Conservation (phyloP, 2,113 vertebrate genomes). For the Atractosteus spatula region DNA sequence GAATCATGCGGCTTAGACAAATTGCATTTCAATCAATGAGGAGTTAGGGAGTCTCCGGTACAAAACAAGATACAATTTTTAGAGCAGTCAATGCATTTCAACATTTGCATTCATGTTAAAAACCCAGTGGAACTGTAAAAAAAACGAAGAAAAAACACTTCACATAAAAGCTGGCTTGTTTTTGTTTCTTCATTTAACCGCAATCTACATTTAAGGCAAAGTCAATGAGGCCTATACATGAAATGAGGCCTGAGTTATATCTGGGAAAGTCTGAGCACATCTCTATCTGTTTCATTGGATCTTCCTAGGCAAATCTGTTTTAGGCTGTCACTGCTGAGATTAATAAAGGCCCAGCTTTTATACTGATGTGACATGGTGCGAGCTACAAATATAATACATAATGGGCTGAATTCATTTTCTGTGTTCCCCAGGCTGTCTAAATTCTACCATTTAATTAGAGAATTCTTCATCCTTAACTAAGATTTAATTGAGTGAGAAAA, state of each 20-base stretch:
- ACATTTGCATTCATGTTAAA: no score
- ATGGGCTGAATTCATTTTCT: slow-evolving; percentile 24
- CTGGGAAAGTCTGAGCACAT: slow-evolving; percentile 1
- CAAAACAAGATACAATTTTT: neutral
- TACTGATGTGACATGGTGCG: slow-evolving; percentile 11
- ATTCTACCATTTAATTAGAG: slow-evolving; percentile 26
- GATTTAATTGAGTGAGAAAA: slow-evolving; percentile 50
- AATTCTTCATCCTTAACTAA: slow-evolving; percentile 27
- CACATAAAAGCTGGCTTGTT: neutral
- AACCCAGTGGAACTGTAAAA: no score
- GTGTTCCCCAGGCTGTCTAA: slow-evolving; percentile 22
- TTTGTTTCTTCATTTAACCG: neutral
- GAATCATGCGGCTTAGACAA: no score
- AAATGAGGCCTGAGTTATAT: neutral
- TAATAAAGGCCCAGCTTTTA: slow-evolving; percentile 19
- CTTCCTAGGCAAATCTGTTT: slow-evolving; percentile 12
- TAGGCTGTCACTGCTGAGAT: slow-evolving; percentile 21
- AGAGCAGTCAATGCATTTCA: no score
- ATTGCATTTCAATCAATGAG: no score
- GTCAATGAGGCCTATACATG: neutral
- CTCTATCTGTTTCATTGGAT: neutral
- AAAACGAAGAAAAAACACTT: neutral
- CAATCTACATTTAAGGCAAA: neutral
- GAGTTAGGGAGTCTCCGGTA: neutral
- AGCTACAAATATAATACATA: slow-evolving; percentile 14